A percentile compares a stretch with the other conserved stretches of the same genome.
phyloP scores from a whole-genome alignment of 2,888 invertebrate genomes.

The Synanthedon myopaeformis region DNA sequence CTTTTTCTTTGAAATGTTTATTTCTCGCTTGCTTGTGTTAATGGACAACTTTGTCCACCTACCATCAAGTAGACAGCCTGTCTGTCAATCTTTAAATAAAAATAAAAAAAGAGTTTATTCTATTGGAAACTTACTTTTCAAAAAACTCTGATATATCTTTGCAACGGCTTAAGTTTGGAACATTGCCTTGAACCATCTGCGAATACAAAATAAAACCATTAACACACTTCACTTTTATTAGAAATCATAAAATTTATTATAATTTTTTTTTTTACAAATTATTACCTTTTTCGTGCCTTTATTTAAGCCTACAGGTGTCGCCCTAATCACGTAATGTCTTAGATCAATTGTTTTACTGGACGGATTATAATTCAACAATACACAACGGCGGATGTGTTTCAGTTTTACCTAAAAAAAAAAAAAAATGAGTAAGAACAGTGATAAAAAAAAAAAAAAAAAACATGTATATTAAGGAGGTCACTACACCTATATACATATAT shows the following conservation, averaged over 20 bases:
- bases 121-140: conserved; percentile 74
- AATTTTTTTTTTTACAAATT: too few species aligned
- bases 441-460: neutral
- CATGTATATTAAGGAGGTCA: neutral
- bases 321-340: conserved; percentile 94
- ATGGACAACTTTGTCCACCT: too few species aligned
- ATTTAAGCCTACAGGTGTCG: conserved; percentile 90
- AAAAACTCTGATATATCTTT: conserved; percentile 90
- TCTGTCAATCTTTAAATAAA: too few species aligned
- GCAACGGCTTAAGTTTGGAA: conserved; percentile 89
- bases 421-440: too few species aligned
- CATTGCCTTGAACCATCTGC: conserved; percentile 84
- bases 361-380: conserved; percentile 90
- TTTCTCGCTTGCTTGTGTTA: too few species aligned
- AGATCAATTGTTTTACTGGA: conserved; percentile 89
- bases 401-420: conserved; percentile 79
- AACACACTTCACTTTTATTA: too few species aligned
- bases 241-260: too few species aligned
- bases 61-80: too few species aligned
- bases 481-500: too few species aligned
- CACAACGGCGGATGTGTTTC: conserved; percentile 86
- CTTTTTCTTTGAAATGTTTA: too few species aligned
- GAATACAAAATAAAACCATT: conserved; percentile 9
- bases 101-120: too few species aligned
- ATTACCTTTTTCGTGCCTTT: conserved; percentile 86